These are phyloP conservation scores for Papilio gigon DNA, from an alignment of 2,888 invertebrate species.

Conservation along the genomic window DNA sequence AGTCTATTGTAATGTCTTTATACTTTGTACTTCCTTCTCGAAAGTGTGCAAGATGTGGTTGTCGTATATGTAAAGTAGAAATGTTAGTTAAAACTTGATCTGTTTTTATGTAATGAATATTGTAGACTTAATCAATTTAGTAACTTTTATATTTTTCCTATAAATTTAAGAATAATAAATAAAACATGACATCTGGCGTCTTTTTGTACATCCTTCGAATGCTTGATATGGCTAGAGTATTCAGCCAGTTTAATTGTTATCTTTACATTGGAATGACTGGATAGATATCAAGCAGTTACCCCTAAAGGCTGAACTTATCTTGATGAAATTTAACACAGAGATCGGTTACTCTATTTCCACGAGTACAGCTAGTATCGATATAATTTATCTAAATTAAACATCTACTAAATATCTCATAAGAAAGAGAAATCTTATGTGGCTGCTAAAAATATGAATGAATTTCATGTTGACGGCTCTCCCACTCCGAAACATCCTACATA, in stretches of 20 bases:
- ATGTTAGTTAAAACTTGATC: slow-evolving; percentile 20
- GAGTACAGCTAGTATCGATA: no score
- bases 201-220: not conserved
- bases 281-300: no score
- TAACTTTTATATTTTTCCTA: slow-evolving; percentile 34
- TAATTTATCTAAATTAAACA: no score
- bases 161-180: slow-evolving; percentile 35
- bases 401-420: not conserved
- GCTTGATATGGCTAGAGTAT: not conserved
- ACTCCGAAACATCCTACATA: not conserved
- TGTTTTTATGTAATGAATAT: slow-evolving; percentile 21
- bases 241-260: no score
- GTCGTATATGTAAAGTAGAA: not conserved
- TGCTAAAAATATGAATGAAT: no score
- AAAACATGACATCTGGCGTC: not conserved
- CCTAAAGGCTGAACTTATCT: no score
- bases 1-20: slow-evolving; percentile 29
- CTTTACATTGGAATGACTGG: no score
- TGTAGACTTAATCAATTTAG: slow-evolving; percentile 10
- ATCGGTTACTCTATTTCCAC: no score
- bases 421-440: not conserved
- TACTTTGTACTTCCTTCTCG: not conserved
- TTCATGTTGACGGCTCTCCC: no score
- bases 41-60: not conserved
- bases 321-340: no score